Percentiles rank a stretch among this genome's conserved stretches.
phyloP scores from a whole-genome alignment of 2,113 vertebrate genomes.

The Acanthisitta chloris region DNA sequence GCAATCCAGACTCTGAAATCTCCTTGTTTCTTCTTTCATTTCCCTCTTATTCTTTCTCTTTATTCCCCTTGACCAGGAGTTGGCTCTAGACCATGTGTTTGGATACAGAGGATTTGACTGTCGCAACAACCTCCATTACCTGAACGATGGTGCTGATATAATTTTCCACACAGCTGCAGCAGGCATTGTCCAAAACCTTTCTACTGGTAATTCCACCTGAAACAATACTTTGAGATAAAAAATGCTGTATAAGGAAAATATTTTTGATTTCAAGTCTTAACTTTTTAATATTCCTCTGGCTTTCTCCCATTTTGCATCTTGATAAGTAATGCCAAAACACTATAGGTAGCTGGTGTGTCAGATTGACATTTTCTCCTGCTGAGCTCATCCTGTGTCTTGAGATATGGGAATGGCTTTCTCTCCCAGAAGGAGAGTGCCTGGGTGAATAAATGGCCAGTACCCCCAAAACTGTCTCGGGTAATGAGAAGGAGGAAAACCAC shows the following conservation, averaged over 20 bases:
- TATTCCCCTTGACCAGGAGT: slow-evolving; percentile 76
- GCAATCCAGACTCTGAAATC: neutral
- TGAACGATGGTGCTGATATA: slow-evolving; percentile 93
- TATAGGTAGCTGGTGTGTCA: neutral
- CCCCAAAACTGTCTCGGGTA: neutral
- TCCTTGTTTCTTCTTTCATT: neutral
- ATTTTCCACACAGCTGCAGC: slow-evolving; percentile 93
- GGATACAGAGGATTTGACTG: slow-evolving; percentile 96
- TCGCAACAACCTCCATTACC: slow-evolving; percentile 97
- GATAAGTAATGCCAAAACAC: neutral
- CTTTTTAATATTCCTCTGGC: neutral
- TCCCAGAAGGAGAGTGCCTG: neutral
- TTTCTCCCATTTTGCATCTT: neutral
- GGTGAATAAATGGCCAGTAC: neutral
- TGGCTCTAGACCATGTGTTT: slow-evolving; percentile 93
- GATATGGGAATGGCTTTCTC: neutral
- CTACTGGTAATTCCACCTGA: slow-evolving; percentile 78
- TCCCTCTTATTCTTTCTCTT: neutral
- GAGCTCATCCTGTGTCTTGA: neutral
- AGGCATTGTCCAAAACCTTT: slow-evolving; percentile 89
- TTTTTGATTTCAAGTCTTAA: neutral
- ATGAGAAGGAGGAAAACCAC: neutral
- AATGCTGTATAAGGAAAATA: neutral
- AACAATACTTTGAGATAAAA: neutral
- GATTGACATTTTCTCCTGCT: neutral